These are phyloP conservation scores for Bungarus multicinctus DNA, from an alignment of 2,113 vertebrate species.

Conservation along the genomic window DNA sequence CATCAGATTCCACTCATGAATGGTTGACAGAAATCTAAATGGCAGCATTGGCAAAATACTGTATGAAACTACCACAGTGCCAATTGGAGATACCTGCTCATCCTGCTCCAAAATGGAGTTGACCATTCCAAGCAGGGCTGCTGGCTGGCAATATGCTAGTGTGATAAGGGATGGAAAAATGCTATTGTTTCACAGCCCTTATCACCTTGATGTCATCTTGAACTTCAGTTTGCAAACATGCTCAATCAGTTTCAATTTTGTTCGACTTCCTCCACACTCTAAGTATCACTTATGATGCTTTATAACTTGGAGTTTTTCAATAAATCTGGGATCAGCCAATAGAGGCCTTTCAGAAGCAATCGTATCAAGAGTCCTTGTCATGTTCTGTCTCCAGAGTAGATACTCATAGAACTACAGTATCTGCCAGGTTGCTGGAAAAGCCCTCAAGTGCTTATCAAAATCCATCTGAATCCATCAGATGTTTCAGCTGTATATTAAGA, in stretches of 20 bases:
- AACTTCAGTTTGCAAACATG: not conserved
- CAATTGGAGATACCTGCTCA: not conserved
- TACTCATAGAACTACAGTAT: not conserved
- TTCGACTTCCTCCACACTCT: not conserved
- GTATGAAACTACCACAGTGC: not conserved
- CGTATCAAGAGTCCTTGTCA: not conserved
- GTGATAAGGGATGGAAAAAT: not conserved
- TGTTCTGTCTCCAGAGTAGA: not conserved
- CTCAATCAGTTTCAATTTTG: not conserved
- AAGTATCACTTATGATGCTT: not conserved
- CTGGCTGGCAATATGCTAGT: not conserved
- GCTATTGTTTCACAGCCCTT: not conserved
- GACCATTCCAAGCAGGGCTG: not conserved
- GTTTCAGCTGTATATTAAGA: not conserved
- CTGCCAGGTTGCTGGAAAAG: not conserved
- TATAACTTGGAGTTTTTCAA: not conserved
- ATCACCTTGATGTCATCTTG: not conserved
- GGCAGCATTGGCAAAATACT: not conserved
- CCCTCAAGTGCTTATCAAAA: not conserved
- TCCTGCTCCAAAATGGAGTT: not conserved
- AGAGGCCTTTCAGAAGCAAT: not conserved
- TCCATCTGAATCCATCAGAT: not conserved
- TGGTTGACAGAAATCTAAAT: not conserved
- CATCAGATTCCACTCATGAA: not conserved
- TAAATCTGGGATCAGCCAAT: not conserved